Base-by-base conservation (phyloP, 2,113 vertebrate genomes). In the Calyptommatus sinebrachiatus region DNA sequence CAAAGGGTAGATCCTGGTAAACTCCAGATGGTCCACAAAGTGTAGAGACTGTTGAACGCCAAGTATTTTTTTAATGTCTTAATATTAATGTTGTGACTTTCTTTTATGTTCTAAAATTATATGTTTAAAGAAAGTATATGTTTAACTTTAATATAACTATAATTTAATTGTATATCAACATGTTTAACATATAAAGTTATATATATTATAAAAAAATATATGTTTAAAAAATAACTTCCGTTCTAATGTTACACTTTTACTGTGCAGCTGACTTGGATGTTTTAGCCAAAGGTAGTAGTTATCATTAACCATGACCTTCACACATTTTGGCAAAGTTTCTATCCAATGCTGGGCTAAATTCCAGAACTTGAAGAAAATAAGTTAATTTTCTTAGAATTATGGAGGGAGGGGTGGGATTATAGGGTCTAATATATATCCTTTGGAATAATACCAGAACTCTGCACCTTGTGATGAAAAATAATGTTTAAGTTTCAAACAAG, bases 51-150 rank as follows among this genome's bases (percentile, higher is more conserved):
- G n/a, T n/a, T n/a, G n/a, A n/a, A n/a, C n/a, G n/a, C n/a, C n/a
- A n/a, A n/a, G n/a, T n/a, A n/a, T n/a, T n/a, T n/a, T n/a, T n/a
- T n/a, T n/a, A n/a, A n/a, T n/a, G n/a, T n/a, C n/a, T n/a, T n/a
- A n/a, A n/a, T 57, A 57, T 57, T 57, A 57, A 57, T 57, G 53
- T 18, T 14, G 16, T 53, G 10, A 14, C 50, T 53, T 18, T 57
- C 53, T 57, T 57, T 69, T 69, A 35, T 14, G 79, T 0, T 87
- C 21, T 53, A 83, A 90, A 88, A 77, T 72, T 74, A 77, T 76
- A 87, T 83, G 35, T 41, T 41, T 41, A 4, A 41, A 41, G 5
- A 41, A 41, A 5, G 35, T 41, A 41, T 5, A 41, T 41, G 35
- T 41, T 41, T 41, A 41, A 41, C 35, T 41, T 41, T 41, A 41